These are phyloP conservation scores for Labrus mixtus DNA, from an alignment of 2,113 vertebrate species.

Conservation along the genomic window DNA sequence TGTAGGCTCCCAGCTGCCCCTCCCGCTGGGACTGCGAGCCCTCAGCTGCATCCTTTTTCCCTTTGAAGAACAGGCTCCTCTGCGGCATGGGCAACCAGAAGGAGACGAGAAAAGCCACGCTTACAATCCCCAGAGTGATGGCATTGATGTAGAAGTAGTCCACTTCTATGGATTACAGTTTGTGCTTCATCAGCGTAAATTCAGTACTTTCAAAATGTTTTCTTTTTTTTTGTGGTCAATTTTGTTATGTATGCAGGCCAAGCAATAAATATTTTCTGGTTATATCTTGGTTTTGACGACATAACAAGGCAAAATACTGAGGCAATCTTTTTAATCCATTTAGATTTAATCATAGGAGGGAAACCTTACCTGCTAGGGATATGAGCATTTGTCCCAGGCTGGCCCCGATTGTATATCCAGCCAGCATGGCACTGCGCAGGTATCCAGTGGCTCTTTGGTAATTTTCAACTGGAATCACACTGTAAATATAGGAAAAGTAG, in stretches of 20 bases:
- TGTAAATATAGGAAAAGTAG: conserved; percentile 85
- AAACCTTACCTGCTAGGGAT: conserved; percentile 69
- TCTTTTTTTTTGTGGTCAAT: neutral
- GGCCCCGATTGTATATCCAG: conserved; percentile 78
- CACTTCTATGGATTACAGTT: conserved; percentile 53
- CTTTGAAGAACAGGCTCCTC: conserved; percentile 76
- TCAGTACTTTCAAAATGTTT: neutral
- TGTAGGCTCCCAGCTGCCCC: neutral
- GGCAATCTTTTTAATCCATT: neutral
- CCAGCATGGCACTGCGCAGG: conserved; percentile 77
- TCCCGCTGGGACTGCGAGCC: conserved; percentile 36
- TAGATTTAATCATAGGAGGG: neutral
- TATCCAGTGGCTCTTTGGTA: conserved; percentile 82
- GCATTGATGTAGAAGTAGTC: conserved; percentile 79
- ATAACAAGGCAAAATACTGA: too few relatives aligned
- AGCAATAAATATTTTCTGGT: too few relatives aligned
- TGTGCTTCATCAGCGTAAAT: neutral
- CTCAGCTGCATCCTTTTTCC: conserved; percentile 20
- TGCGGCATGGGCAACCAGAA: conserved; percentile 78
- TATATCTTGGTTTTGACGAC: too few relatives aligned
- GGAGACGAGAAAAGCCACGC: conserved; percentile 74
- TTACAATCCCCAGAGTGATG: conserved; percentile 74
- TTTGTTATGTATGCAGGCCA: neutral
- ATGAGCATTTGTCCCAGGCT: conserved; percentile 79
- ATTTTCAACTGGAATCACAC: conserved; percentile 71